Evolutionary conservation across 2,797 vertebrate genomes (phyloP).

Genomic region (Myotis daubentonii): DNA sequence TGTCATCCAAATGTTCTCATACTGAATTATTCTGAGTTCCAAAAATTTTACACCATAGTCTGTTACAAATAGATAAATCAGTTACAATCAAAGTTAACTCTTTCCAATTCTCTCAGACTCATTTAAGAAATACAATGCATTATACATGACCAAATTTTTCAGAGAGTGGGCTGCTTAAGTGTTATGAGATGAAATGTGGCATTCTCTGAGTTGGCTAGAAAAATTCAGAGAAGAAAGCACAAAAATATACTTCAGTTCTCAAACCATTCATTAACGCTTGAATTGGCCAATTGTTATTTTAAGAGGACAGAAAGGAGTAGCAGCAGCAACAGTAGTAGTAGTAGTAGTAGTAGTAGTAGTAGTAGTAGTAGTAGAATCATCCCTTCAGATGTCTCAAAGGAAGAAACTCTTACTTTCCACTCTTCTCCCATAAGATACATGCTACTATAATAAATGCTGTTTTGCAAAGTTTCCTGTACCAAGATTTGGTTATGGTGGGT

Average conservation of each 20-base stretch:
- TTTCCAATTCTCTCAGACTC: conserved; percentile 1
- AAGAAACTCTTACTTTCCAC: not conserved
- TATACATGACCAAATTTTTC: not conserved
- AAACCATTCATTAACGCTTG: not conserved
- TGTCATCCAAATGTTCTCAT: conserved; percentile 64
- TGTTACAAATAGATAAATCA: conserved; percentile 48
- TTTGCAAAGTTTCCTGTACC: not conserved
- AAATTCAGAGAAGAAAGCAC: not conserved
- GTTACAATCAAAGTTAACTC: conserved; percentile 35
- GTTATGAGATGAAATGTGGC: not conserved
- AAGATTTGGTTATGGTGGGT: not conserved
- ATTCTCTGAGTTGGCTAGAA: not conserved
- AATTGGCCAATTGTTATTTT: not conserved
- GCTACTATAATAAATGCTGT: not conserved
- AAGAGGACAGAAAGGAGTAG: not conserved
- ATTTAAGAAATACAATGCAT: not conserved
- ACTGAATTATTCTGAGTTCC: conserved; percentile 39
- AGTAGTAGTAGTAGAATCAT: no score
- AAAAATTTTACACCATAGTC: conserved; percentile 51
- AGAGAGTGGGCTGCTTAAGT: not conserved
- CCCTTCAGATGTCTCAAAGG: not conserved
- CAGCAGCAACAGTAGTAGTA: rapidly evolving
- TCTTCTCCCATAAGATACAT: not conserved
- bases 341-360: rapidly evolving
- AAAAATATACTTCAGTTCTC: not conserved